A percentile compares a stretch with the other conserved stretches of the same genome.
These are phyloP conservation scores for Drosophila barbarae DNA, from an alignment of 2,888 invertebrate genomes.

Conservation along the genomic window DNA sequence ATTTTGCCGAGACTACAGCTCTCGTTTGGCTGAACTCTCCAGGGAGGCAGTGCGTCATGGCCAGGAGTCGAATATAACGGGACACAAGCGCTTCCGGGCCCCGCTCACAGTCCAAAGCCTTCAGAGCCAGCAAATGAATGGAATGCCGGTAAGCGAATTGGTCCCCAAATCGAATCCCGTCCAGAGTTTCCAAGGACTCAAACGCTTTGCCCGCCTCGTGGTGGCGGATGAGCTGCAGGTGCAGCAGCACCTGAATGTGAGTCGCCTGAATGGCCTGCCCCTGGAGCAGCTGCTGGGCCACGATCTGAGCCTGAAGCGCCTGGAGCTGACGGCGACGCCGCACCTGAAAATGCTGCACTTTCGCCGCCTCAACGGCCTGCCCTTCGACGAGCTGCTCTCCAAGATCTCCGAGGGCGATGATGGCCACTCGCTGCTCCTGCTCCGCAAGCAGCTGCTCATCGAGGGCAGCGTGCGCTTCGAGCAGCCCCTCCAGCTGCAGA, in stretches of 20 bases:
- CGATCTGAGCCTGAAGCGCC: conserved; percentile 57
- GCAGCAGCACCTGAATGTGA: conserved; percentile 38
- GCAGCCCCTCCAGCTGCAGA: conserved; percentile 54
- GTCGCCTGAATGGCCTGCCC: conserved; percentile 55
- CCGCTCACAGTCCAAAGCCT: conserved; percentile 50
- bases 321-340: conserved; percentile 55
- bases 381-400: conserved; percentile 64
- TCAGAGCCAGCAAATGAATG: conserved; percentile 52
- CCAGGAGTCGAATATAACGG: conserved; percentile 60
- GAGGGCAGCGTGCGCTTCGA: conserved; percentile 72
- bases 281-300: conserved; percentile 53
- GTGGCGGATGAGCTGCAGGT: conserved; percentile 49
- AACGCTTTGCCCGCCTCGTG: conserved; percentile 61
- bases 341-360: conserved; percentile 60
- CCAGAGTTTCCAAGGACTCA: conserved; percentile 51
- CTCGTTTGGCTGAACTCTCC: conserved; percentile 61
- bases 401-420: conserved; percentile 38
- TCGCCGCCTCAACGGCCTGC: conserved; percentile 69
- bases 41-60: conserved; percentile 64
- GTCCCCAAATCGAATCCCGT: conserved; percentile 48
- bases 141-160: conserved; percentile 53
- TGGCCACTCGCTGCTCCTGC: conserved; percentile 48
- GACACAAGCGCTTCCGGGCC: conserved; percentile 63
- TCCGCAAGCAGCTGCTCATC: conserved; percentile 73
- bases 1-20: conserved; percentile 50